A percentile compares a stretch with the other conserved stretches of the same genome.
Evolutionary conservation across 2,888 invertebrate species (phyloP).

Genomic region (Polydrusus cervinus): DNA sequence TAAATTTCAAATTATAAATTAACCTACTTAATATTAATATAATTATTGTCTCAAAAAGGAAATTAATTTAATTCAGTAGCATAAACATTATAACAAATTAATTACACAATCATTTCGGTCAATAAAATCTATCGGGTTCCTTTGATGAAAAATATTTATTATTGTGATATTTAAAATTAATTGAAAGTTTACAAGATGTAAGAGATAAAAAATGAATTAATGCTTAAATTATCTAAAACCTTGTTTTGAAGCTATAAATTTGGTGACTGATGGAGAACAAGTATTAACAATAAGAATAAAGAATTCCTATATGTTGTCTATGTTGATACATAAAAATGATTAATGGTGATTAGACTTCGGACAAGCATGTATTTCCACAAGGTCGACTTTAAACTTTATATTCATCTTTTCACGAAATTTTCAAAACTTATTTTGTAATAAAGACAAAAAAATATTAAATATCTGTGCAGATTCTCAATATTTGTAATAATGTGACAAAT

Average conservation of each 20-base stretch:
- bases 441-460: too few relatives aligned
- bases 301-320: too few relatives aligned
- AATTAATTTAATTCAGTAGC: conserved; percentile 20
- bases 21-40: conserved; percentile 7
- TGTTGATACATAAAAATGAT: too few relatives aligned
- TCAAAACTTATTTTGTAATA: too few relatives aligned
- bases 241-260: background rate
- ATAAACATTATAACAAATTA: conserved; percentile 16
- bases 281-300: too few relatives aligned
- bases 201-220: conserved; percentile 6
- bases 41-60: background rate
- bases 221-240: background rate
- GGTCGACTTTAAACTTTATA: too few relatives aligned
- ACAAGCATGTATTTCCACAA: too few relatives aligned
- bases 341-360: too few relatives aligned
- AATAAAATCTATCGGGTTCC: background rate
- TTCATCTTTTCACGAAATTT: too few relatives aligned
- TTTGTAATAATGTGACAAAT: too few relatives aligned
- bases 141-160: conserved; percentile 14
- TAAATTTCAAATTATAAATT: background rate
- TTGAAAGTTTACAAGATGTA: conserved; percentile 14
- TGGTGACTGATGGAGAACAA: background rate
- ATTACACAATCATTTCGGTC: background rate
- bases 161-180: conserved; percentile 19
- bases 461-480: too few relatives aligned